Evolutionary conservation across 1,140 invertebrate species (phyloP).

Genomic region (Pachypsylla venusta): DNA sequence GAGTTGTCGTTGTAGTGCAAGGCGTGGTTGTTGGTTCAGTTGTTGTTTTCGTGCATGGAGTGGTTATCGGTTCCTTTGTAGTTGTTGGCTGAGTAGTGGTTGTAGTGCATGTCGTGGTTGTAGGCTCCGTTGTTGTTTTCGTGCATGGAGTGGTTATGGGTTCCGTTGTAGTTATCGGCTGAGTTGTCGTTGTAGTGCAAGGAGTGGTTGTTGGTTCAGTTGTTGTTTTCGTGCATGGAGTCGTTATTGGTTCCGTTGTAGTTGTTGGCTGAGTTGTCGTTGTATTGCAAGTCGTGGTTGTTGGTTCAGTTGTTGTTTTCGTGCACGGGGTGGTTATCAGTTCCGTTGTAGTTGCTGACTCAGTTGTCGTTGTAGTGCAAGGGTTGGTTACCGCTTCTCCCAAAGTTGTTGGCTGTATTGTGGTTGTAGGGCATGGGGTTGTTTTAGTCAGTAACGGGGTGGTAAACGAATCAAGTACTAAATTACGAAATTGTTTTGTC

Average conservation of each 20-base stretch:
- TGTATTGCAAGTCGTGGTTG: not conserved
- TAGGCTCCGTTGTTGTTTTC: not conserved
- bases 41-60: not conserved
- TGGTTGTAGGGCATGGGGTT: too few species aligned
- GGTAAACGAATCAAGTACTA: too few species aligned
- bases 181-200: not conserved
- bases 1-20: not conserved
- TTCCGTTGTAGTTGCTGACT: not conserved
- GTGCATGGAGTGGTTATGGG: not conserved
- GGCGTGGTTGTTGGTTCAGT: not conserved
- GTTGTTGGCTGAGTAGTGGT: not conserved
- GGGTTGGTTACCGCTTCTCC: too few species aligned
- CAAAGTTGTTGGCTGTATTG: too few species aligned
- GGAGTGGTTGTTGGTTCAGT: not conserved
- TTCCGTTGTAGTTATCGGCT: too few species aligned
- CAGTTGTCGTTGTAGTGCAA: not conserved
- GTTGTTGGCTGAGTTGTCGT: not conserved
- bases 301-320: not conserved
- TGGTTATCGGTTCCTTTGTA: not conserved
- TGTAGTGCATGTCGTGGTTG: not conserved
- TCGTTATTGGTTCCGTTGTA: too few species aligned
- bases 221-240: not conserved
- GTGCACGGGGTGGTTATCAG: not conserved
- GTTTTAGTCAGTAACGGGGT: too few species aligned
- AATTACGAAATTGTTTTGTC: too few species aligned